Percentiles rank a stretch among this genome's conserved stretches.
phyloP scores from a whole-genome alignment of 2,888 invertebrate species.

The Andrena marginata region DNA sequence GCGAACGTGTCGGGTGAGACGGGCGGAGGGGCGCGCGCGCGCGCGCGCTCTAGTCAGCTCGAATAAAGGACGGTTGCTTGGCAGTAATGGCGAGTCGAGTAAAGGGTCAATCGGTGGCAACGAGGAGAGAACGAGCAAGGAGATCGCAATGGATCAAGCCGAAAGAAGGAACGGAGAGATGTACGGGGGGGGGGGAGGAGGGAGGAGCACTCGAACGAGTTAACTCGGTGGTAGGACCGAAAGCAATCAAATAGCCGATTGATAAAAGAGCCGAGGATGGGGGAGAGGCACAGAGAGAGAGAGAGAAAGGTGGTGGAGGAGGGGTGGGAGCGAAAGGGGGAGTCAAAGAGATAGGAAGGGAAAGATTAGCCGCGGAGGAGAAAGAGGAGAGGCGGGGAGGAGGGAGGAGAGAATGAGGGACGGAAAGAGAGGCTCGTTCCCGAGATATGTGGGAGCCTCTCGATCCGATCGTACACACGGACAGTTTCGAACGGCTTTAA shows the following conservation, averaged over 20 bases:
- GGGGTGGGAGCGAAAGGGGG: not conserved
- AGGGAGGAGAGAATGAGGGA: not conserved
- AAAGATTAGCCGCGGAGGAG: slow-evolving; percentile 23
- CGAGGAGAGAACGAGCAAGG: slow-evolving; percentile 42
- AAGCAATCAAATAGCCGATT: slow-evolving; percentile 66
- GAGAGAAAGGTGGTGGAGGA: not conserved
- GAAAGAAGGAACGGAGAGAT: slow-evolving; percentile 4
- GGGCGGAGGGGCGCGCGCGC: not conserved
- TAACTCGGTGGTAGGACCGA: slow-evolving; percentile 44
- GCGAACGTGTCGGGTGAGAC: not conserved
- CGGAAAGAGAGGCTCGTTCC: slow-evolving; percentile 51
- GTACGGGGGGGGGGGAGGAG: slow-evolving; percentile 4
- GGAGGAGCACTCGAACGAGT: slow-evolving; percentile 40
- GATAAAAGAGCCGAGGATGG: slow-evolving; percentile 56
- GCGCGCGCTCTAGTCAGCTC: not conserved
- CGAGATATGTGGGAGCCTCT: slow-evolving; percentile 76
- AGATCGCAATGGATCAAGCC: slow-evolving; percentile 27
- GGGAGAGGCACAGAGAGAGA: not conserved
- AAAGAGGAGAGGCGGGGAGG: not conserved
- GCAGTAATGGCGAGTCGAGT: slow-evolving; percentile 53
- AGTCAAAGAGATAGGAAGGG: slow-evolving; percentile 21
- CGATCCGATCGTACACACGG: slow-evolving; percentile 75
- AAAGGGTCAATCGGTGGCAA: slow-evolving; percentile 57
- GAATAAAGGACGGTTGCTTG: slow-evolving; percentile 37
- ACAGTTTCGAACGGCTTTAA: slow-evolving; percentile 73